Base-by-base conservation (phyloP, 2,113 vertebrate species). In the Ahaetulla prasina region DNA sequence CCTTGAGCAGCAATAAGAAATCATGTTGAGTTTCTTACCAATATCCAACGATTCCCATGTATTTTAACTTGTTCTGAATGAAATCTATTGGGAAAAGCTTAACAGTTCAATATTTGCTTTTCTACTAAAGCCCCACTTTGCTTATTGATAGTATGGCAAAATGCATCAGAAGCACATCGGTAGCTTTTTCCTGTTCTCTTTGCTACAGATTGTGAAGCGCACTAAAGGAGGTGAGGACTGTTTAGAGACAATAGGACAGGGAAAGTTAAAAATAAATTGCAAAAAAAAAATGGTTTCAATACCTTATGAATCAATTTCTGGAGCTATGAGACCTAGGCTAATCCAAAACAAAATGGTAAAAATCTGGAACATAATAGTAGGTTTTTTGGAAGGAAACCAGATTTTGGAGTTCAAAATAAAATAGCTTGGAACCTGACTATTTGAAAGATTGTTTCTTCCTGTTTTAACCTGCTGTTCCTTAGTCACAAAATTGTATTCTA, bases 1-100 rank as follows among this genome's bases (percentile, higher is more conserved):
- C 91, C 89, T 7, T 91, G 91, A 86, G 94, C 88, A 93, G 0
- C 94, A 92, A 95, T 92, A 92, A 93, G 54, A 63, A 94, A 94
- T 96, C 96, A 92, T 91, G 87, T 95, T 95, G 53, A 4, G 10
- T 85, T 95, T 43, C 27, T 86, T 95, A 57, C n/a, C 68, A 43
- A 9, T 93, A 60, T 68, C 74, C 85, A 43, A 68, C 93, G 52
- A 93, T 93, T 93, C 91, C 88, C 91, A 91, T 93, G 94, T 91
- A 60, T 93, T 93, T 3, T 50, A 10, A 87, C 23, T 95, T 94
- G 94, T 16, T 87, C 47, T 85, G 53, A 57, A 20, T 63, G 49
- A 93, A 95, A 96, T 93, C 35, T 88, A 55, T n/a, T 80, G 45
- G 94, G 85, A 87, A 92, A 22, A 45, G 0, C 14, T 91, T 93